These are phyloP conservation scores for Neosalanx taihuensis DNA, from an alignment of 2,797 vertebrate genomes.

Conservation along the genomic window DNA sequence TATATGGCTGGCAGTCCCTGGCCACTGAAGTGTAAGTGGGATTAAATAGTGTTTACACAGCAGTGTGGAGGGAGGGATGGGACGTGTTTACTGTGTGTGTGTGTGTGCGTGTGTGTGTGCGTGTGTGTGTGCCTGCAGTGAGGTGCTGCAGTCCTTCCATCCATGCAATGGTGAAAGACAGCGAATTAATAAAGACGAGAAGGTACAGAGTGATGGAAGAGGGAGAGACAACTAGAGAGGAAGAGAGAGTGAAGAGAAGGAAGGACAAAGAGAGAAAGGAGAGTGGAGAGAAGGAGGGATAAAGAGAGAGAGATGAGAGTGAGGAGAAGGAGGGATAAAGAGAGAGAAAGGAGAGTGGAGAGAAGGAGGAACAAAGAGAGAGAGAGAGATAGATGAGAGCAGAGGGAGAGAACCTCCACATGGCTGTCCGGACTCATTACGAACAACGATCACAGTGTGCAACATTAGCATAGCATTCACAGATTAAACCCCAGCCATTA, in stretches of 20 bases:
- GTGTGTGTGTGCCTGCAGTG: neutral
- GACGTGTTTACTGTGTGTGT: neutral
- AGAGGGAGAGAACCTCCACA: neutral
- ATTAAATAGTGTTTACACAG: conserved; percentile 41
- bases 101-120: too few species aligned
- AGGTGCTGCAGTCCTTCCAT: neutral
- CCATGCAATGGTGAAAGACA: neutral
- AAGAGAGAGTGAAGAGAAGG: too few species aligned
- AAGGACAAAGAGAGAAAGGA: too few species aligned
- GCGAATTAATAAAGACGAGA: neutral
- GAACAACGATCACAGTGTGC: neutral
- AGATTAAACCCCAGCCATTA: neutral
- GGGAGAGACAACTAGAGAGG: neutral
- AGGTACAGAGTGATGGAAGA: neutral
- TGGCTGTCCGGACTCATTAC: neutral
- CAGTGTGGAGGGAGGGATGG: neutral
- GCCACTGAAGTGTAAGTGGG: conserved; percentile 13
- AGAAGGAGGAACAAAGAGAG: neutral
- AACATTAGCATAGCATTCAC: neutral
- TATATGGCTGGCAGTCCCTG: neutral
- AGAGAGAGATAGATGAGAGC: neutral
- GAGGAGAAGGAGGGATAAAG: neutral
- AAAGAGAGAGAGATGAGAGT: neutral
- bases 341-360: conserved; percentile 1
- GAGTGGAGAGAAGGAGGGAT: too few species aligned